These are phyloP conservation scores for Decapterus maruadsi DNA, from an alignment of 2,797 vertebrate genomes.

Conservation along the genomic window DNA sequence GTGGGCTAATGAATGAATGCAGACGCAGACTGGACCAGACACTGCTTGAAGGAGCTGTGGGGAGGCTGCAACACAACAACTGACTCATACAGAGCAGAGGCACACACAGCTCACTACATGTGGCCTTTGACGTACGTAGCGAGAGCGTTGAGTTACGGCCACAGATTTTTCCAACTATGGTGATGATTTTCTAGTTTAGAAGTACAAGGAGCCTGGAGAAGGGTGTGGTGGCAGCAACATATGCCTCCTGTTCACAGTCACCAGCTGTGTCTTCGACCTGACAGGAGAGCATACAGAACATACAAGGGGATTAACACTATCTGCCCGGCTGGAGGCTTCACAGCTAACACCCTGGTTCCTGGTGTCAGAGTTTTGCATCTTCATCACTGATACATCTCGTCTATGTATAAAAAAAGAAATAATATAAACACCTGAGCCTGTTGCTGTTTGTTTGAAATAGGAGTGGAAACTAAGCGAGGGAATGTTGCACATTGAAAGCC, in stretches of 20 bases:
- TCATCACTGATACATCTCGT: background rate
- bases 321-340: background rate
- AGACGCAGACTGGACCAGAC: constrained; percentile 26
- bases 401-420: background rate
- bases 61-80: constrained; percentile 30
- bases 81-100: constrained; percentile 17
- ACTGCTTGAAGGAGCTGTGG: constrained; percentile 11
- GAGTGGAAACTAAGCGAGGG: background rate
- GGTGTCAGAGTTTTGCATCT: background rate
- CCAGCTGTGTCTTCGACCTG: constrained; percentile 26
- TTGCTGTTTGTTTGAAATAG: background rate
- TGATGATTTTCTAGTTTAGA: background rate
- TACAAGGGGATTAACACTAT: background rate
- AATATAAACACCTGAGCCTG: constrained; percentile 6
- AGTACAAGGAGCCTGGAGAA: constrained; percentile 1
- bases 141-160: background rate
- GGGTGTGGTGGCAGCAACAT: background rate
- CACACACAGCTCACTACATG: constrained; percentile 8
- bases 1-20: constrained; percentile 54
- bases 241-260: background rate
- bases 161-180: background rate
- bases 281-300: background rate
- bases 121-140: constrained; percentile 1
- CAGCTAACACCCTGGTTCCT: background rate
- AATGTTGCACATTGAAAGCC: constrained; percentile 16